phyloP scores from a whole-genome alignment of 1,140 invertebrate species.

The Orchestia grillus region DNA sequence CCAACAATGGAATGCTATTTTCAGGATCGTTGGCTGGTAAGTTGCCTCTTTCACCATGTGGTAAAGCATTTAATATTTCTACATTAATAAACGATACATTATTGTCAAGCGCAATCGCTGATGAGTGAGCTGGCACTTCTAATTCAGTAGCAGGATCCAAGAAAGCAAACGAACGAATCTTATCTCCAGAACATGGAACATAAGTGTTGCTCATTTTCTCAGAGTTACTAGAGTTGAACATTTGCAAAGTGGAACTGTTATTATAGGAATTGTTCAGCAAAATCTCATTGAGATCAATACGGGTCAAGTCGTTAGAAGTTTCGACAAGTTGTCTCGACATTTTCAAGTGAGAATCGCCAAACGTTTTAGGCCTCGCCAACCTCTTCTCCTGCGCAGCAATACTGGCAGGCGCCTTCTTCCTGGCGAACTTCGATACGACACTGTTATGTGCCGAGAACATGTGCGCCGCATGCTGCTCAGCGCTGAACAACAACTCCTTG shows the following conservation, averaged over 20 bases:
- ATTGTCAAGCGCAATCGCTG: conserved; percentile 56
- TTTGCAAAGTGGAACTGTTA: conserved; percentile 60
- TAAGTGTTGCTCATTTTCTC: conserved; percentile 62
- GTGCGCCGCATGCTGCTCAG: conserved; percentile 55
- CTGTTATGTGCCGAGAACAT: conserved; percentile 59
- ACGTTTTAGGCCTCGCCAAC: conserved; percentile 32
- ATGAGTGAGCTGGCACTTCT: conserved; percentile 9
- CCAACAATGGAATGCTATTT: background rate
- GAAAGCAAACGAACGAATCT: conserved; percentile 61
- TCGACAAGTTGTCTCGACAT: conserved; percentile 55
- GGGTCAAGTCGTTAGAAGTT: conserved; percentile 58
- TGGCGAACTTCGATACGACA: conserved; percentile 57
- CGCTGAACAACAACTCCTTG: conserved; percentile 55
- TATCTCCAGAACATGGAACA: conserved; percentile 58
- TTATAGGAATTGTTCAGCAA: conserved; percentile 63
- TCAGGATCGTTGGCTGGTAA: background rate
- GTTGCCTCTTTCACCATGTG: background rate
- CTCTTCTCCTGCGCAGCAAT: conserved; percentile 51
- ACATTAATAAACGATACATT: conserved; percentile 62
- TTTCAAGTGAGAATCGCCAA: conserved; percentile 20
- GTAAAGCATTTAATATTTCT: conserved; percentile 59
- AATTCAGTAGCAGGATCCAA: conserved; percentile 59
- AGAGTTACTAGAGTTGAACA: conserved; percentile 58
- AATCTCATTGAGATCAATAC: conserved; percentile 65
- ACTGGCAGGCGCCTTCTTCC: conserved; percentile 51